Base-by-base conservation (phyloP, 2,888 invertebrate genomes). In the Tanytarsus gracilentus region DNA sequence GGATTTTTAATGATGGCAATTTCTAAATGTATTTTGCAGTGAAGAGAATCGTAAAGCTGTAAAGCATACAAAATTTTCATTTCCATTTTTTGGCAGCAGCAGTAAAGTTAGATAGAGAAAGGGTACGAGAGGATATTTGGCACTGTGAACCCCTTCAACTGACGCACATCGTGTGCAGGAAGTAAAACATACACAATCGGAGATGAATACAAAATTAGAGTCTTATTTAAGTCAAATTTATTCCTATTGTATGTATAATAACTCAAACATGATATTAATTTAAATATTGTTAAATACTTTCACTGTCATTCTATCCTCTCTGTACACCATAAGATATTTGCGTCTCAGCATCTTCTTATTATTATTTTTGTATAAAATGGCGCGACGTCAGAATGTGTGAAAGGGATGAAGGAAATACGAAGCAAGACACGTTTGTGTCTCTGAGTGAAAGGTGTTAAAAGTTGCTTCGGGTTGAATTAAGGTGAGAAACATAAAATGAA, bases 201-300 rank as follows among this genome's bases (percentile, higher is more conserved):
- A 49, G 49, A 49, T 49, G 49, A 49, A 49, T 49, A 49, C 49
- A 26, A 49, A 49, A 49, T 49, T 49, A 49, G 49, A 27, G 27
- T 49, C 49, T 27, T 49, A 49, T 49, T 49, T 49, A 27, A 49
- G 49, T 49, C 27, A 25, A 49, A 49, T 49, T 49, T 49, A 49
- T 49, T 26, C 26, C 49, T 27, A 26, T 49, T 49, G 49, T 49
- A 14, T 49, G 25, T 25, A 49, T 26, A 49, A 49, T 49, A 23
- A 49, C 27, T 49, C 26, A 49, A 26, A 49, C 49, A 49, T 49
- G 49, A 49, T 49, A 49, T 49, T 49, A 49, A n/a, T 49, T 49
- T 49, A 49, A 49, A 49, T 26, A 49, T 49, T 25, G n/a, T 49
- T 30, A 6, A n/a, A 44, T 44, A 16, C 21, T 18, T 23, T 11